Percentiles rank a stretch among this genome's conserved stretches.
Conservation (phyloP, 2,113 vertebrate species). For the Apteryx owenii region DNA sequence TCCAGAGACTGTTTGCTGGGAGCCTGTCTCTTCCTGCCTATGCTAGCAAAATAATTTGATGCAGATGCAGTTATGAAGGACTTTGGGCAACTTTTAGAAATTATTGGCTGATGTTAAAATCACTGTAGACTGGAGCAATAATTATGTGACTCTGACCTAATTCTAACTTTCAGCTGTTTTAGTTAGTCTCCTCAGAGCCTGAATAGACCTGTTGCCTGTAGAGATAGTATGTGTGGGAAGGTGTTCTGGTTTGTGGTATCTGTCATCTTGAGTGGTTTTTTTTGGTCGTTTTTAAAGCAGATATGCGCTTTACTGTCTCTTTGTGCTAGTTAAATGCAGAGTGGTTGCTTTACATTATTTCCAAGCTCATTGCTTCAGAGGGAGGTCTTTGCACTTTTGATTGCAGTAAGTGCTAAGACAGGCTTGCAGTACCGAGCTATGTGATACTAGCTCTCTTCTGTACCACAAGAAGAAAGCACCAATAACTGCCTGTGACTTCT, state of each 20-base stretch:
- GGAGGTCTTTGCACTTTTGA: neutral
- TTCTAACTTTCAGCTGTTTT: neutral
- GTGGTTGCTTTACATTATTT: neutral
- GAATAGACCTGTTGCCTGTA: neutral
- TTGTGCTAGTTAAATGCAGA: neutral
- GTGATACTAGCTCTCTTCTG: neutral
- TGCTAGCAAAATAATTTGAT: neutral
- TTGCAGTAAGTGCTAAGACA: neutral
- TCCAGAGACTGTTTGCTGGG: neutral
- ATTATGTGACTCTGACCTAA: neutral
- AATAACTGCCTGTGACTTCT: neutral
- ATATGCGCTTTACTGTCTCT: neutral
- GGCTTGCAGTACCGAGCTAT: neutral
- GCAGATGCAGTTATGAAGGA: neutral
- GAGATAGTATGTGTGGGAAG: neutral
- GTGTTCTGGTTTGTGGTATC: neutral
- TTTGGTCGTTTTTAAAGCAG: neutral
- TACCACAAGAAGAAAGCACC: neutral
- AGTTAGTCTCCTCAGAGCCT: neutral
- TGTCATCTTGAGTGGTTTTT: neutral
- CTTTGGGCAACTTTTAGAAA: neutral
- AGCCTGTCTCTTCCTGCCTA: neutral
- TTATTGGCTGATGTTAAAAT: neutral
- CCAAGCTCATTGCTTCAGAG: neutral
- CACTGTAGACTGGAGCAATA: neutral